Base-by-base conservation (phyloP, 2,113 vertebrate genomes). In the Chloropsis hardwickii region DNA sequence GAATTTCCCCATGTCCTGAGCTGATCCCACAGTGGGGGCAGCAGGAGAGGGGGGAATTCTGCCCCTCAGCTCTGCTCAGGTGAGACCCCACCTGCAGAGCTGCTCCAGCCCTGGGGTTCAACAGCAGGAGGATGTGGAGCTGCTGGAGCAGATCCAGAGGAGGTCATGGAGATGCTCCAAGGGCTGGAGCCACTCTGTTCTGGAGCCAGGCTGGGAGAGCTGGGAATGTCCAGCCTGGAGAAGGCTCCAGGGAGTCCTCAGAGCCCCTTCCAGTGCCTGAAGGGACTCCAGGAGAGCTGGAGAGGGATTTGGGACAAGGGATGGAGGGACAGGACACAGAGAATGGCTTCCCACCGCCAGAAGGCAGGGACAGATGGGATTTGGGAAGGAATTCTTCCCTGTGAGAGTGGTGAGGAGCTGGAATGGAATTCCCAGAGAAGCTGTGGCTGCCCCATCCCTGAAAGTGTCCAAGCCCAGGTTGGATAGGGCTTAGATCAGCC, bases 11-110 rank as follows among this genome's bases (percentile, higher is more conserved):
- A 0, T 18, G 12, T 69, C 31, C 44, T 35, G 31, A 17, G 53
- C 37, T 77, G 9, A 77, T 67, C 72, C 62, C 83, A 69, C 12
- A 58, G 39, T 0, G 0, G 21, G 60, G 10, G 29, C 29, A 67
- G 53, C 45, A 42, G 60, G 53, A 2, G 1, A 50, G 3, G 9
- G 4, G 4, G 18, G 45, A 58, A 61, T 54, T 86, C 35, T 74
- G 44, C 2, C 4, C 29, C 47, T 60, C 6, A 0, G 2, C 6
- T 6, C 45, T 0, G 0, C 18, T 28, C n/a, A 17, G 22, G 3
- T 20, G 45, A 54, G 39, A 40, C 15, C 14, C 42, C 72, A 64
- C 31, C 61, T 67, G 71, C 20, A 58, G 24, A 19, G 1, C 44
- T 57, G 72, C 16, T 45, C 44, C 65, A 84, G 50, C 64, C 3